A percentile compares a stretch with the other conserved stretches of the same genome.
Evolutionary conservation across 2,797 vertebrate species (phyloP).

Genomic region (Garrulus glandarius): DNA sequence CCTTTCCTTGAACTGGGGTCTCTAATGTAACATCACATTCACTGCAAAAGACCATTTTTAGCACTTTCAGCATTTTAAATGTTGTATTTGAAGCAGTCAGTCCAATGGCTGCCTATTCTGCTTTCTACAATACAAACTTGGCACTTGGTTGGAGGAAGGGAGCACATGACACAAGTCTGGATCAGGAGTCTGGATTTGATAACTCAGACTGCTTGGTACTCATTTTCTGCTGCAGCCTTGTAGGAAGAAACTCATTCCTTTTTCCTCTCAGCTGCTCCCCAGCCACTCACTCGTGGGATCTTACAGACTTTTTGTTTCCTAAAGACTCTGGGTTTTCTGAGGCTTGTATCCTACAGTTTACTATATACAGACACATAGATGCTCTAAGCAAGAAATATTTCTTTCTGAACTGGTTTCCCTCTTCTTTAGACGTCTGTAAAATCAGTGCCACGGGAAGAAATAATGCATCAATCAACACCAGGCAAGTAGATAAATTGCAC

Average conservation of each 20-base stretch:
- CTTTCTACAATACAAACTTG: not conserved
- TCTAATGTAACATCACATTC: not conserved
- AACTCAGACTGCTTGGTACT: not conserved
- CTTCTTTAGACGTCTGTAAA: not conserved
- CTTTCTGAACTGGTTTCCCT: not conserved
- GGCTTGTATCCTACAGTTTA: not conserved
- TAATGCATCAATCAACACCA: not conserved
- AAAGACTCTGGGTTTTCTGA: not conserved
- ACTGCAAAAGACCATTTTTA: not conserved
- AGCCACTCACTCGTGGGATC: not conserved
- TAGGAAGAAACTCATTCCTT: not conserved
- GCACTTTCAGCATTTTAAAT: not conserved
- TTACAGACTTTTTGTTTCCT: not conserved
- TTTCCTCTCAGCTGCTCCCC: not conserved
- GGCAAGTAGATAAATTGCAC: not conserved
- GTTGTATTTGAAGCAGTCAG: not conserved
- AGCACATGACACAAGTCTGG: rapidly evolving
- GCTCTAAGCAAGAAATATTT: not conserved
- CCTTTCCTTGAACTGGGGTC: not conserved
- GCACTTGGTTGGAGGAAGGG: not conserved
- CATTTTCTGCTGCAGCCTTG: not conserved
- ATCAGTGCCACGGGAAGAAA: not conserved
- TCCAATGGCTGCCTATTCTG: not conserved
- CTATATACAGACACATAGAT: not conserved
- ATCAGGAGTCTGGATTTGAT: not conserved